Conservation (phyloP, 2,113 vertebrate genomes). For the Paradoxurus hermaphroditus region DNA sequence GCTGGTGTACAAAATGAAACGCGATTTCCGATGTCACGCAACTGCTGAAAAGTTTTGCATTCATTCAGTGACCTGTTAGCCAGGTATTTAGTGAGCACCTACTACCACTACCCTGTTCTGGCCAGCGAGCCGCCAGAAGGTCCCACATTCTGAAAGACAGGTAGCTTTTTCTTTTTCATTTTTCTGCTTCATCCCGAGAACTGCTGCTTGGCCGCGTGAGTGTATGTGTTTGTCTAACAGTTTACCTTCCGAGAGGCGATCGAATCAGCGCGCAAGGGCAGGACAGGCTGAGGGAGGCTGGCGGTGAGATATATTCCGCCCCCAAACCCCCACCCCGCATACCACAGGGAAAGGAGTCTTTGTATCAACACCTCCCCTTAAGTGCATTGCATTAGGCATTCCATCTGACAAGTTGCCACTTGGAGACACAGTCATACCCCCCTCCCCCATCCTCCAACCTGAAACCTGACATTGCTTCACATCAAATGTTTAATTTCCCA, state of each 20-base stretch:
- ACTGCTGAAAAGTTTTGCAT: background rate
- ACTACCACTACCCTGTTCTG: background rate
- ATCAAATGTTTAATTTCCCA: conserved; percentile 79
- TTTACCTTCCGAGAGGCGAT: conserved; percentile 36
- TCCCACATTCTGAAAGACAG: background rate
- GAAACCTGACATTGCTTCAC: conserved; percentile 70
- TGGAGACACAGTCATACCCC: conserved; percentile 59
- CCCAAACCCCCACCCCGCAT: too few relatives aligned
- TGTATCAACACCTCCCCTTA: conserved; percentile 73
- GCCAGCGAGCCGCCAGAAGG: background rate
- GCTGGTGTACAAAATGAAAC: background rate
- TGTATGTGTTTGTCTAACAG: background rate
- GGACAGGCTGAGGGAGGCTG: background rate
- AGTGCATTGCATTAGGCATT: conserved; percentile 71
- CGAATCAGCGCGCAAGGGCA: conserved; percentile 1
- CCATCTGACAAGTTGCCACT: conserved; percentile 70
- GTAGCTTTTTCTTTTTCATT: background rate
- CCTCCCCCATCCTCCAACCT: background rate
- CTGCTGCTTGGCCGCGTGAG: background rate
- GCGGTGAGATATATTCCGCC: conserved; percentile 46
- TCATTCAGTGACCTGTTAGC: conserved; percentile 7
- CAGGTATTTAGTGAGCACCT: background rate
- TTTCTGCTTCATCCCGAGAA: background rate
- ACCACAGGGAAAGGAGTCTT: conserved; percentile 66
- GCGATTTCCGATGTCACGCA: background rate